Conservation (phyloP, 2,113 vertebrate species). For the Theristicus caerulescens region DNA sequence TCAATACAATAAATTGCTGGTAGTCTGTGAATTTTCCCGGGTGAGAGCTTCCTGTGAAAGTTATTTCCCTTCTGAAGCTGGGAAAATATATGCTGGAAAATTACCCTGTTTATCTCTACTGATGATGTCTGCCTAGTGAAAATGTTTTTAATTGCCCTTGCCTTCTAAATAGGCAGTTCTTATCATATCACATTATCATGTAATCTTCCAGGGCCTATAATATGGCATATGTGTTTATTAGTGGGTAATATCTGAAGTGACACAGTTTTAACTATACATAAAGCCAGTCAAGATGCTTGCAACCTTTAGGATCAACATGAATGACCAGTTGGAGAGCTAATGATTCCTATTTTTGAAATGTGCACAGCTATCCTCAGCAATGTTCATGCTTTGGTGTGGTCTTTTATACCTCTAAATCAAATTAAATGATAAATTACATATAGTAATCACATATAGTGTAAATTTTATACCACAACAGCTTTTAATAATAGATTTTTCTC, state of each 20-base stretch:
- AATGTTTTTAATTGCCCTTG: conserved; percentile 53
- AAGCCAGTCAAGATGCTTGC: neutral
- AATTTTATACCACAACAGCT: conserved; percentile 24
- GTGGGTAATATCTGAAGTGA: conserved; percentile 12
- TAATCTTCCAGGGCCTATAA: conserved; percentile 6
- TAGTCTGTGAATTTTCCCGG: neutral
- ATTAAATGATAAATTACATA: neutral
- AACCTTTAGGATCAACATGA: conserved; percentile 2
- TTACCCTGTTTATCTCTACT: conserved; percentile 36
- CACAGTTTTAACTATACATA: neutral
- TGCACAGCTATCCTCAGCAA: neutral
- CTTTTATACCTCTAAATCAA: neutral
- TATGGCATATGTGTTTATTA: conserved; percentile 17
- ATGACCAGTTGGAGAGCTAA: neutral
- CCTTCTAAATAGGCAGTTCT: conserved; percentile 30
- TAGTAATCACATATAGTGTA: conserved; percentile 8
- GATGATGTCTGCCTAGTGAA: conserved; percentile 25
- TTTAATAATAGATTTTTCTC: conserved; percentile 57
- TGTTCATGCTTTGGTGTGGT: neutral
- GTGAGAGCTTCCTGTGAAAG: neutral
- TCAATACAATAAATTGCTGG: neutral
- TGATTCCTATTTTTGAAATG: neutral
- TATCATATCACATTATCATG: conserved; percentile 39
- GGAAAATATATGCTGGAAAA: conserved; percentile 15
- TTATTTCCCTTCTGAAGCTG: neutral